These are phyloP conservation scores for Neodontobutis hainanensis DNA, from an alignment of 2,113 vertebrate species.

Conservation along the genomic window DNA sequence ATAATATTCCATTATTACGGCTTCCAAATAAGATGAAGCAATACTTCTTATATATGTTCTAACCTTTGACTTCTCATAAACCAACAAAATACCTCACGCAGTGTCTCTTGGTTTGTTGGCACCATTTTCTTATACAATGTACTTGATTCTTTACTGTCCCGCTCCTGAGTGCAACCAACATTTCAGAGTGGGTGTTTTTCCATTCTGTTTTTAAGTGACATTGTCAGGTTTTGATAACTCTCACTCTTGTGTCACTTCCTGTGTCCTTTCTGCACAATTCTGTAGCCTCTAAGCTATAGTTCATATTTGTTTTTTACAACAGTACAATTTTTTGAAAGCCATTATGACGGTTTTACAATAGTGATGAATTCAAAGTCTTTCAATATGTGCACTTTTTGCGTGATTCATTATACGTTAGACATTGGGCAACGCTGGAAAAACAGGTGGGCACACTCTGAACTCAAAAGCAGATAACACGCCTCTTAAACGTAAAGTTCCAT, in stretches of 20 bases:
- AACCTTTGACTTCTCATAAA: no score
- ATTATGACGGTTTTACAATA: not conserved
- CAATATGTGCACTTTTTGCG: not conserved
- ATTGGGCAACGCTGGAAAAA: conserved; percentile 38
- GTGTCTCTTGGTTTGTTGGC: no score
- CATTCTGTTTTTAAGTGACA: conserved; percentile 7
- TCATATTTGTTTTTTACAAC: no score
- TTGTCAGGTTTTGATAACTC: conserved; percentile 28
- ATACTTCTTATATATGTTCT: no score
- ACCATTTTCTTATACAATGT: no score
- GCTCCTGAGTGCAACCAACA: no score
- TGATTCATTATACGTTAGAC: conserved; percentile 23
- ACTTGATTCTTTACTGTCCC: no score
- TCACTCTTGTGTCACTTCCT: conserved; percentile 35
- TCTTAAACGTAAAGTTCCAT: not conserved
- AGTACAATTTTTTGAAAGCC: no score
- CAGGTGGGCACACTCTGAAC: conserved; percentile 46
- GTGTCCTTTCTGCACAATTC: conserved; percentile 13
- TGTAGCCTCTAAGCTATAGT: no score
- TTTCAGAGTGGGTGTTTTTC: not conserved
- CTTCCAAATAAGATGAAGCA: no score
- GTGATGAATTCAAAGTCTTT: not conserved
- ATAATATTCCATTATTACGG: no score
- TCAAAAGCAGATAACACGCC: conserved; percentile 16
- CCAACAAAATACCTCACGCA: no score